Evolutionary conservation across 2,888 invertebrate species (phyloP), one percentile per base, ranked within the genome.

Genomic region (Baccha elongata): DNA sequence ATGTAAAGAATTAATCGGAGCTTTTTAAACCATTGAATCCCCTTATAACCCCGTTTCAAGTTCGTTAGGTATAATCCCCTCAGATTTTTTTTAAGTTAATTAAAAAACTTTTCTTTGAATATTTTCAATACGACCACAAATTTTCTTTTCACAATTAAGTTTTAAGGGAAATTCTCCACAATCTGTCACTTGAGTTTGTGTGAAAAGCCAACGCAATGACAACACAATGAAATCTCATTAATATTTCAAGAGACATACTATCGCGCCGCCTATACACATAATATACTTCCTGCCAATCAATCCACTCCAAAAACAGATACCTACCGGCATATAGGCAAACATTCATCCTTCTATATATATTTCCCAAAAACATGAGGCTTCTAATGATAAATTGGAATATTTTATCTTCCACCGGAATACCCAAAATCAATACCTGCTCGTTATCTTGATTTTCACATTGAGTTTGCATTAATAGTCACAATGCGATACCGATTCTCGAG

Each of bases 221-320:
- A 11, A 50, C 67, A 50, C 71, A 72, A 83, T 48, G 50, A 64
- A 62, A 68, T 55, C 44, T 83, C 83, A 83, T 83, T 83, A 83
- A 83, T 83, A 83, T 73, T 83, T 72, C 83, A 83, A 55, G 67
- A 48, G 55, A 68, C 72, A 46, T 55, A 73, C 68, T 48, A 53
- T 15, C 52, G 48, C 5, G 10, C 15, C 44, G 35, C 23, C 2
- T 15, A 17, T 1, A n/a, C 44, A 81, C 65, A 71, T 71, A 71
- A 78, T 68, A 64, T 83, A 83, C 73, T 83, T 83, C 83, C 83
- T 83, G 83, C 83, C 83, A 83, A 78, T 83, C 78, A 83, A 83
- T 78, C 78, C 72, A 73, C 78, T 78, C 65, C 48, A 62, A 17
- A 50, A 76, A 58, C 19, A 62, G 62, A 65, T 67, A 73, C 37